Evolutionary conservation across 2,797 vertebrate genomes (phyloP), one percentile per base, ranked within the genome.

Genomic region (Hylomyscus alleni): DNA sequence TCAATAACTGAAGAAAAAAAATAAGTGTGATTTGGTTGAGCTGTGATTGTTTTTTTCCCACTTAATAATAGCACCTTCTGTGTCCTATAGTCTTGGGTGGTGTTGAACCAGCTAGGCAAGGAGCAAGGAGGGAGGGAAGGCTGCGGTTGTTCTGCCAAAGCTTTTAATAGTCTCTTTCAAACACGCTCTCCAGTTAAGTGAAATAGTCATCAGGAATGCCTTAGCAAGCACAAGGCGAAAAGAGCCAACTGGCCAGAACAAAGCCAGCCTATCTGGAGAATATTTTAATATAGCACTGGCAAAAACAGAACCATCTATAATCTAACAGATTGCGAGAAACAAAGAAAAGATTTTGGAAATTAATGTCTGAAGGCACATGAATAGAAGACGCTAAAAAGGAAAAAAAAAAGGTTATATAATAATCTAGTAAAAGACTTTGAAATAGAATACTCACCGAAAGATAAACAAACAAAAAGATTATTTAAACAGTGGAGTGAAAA

Each of bases 401-500:
- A 97, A 97, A 97, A 97, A 95, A 95, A 77, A 72, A 8, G 40
- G 69, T 92, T 97, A 94, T 80, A 60, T 96, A 96, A 91, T 87
- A 93, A 83, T 90, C 85, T 87, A 97, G 50, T 78, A 58, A 98
- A 94, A 90, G 83, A 90, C 96, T 98, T 94, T 96, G 94, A 98
- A 97, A 98, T 24, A 67, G 37, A 95, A 95, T 90, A 95, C 52
- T 81, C 94, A 95, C 34, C 65, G 58, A 92, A 97, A 97, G 95
- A 97, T 96, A 98, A 97, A 97, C 94, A 94, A 90, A 97, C 75
- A 75, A 96, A 76, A 94, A 89, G 97, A 81, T 72, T 96, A 80
- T 84, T 97, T 86, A 86, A 94, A 91, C 56, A 93, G 76, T 83
- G 77, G 75, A 95, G 65, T 95, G 89, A 96, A 97, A 96, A 91